A percentile compares a stretch with the other conserved stretches of the same genome.
Conservation (phyloP, 2,797 vertebrate genomes). For the Brachymystax lenok region DNA sequence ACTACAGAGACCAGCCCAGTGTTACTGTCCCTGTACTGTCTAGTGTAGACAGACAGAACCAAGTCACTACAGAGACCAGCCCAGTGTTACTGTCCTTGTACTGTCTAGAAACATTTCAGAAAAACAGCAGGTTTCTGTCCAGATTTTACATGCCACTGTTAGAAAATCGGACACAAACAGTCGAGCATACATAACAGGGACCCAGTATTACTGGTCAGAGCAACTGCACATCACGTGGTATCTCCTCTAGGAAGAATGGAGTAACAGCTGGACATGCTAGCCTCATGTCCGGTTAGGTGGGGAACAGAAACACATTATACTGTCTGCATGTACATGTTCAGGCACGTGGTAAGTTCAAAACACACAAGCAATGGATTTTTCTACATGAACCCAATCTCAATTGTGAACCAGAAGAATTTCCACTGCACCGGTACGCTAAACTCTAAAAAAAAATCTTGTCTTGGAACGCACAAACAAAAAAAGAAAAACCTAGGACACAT, state of each 20-base stretch:
- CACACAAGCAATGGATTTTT: not conserved
- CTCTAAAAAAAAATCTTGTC: not conserved
- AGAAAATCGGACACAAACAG: too few relatives aligned
- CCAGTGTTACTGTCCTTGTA: too few relatives aligned
- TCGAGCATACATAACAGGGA: too few relatives aligned
- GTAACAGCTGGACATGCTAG: not conserved
- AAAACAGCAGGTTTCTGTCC: too few relatives aligned
- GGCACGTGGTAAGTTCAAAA: conserved; percentile 27
- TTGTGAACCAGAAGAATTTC: not conserved
- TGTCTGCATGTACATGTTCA: conserved; percentile 29
- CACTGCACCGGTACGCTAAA: not conserved
- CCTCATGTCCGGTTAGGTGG: not conserved
- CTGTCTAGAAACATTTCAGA: too few relatives aligned
- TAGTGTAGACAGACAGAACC: too few relatives aligned
- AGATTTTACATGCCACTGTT: too few relatives aligned
- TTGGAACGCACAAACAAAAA: not conserved
- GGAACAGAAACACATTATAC: not conserved
- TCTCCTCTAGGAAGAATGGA: conserved; percentile 6
- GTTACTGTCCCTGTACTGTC: too few relatives aligned
- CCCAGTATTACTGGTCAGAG: too few relatives aligned
- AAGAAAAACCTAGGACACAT: not conserved
- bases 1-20: too few relatives aligned
- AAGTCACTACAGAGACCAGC: too few relatives aligned
- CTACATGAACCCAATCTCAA: not conserved
- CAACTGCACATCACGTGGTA: too few relatives aligned